Evolutionary conservation across 2,888 invertebrate genomes (phyloP), one percentile per base, ranked within the genome.

Genomic region (Crossocerus cetratus): DNA sequence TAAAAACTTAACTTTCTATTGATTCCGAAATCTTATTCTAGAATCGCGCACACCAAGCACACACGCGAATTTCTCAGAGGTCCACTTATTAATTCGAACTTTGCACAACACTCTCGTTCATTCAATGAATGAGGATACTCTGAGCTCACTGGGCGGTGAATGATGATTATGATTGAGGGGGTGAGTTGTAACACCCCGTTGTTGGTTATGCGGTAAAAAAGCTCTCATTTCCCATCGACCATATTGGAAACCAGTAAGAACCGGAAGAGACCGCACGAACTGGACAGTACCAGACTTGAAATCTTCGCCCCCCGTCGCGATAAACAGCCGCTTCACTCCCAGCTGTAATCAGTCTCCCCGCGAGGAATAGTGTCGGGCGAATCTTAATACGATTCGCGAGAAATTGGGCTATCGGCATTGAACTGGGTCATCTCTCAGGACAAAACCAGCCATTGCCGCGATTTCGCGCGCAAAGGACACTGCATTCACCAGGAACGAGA

Each of bases 251-350:
- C 73, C 44, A 23, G 69, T 74, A 42, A 59, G 21, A 74, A 58
- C 73, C 22, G 65, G 70, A 73, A 69, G 58, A 68, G 42, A 64
- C 44, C 4, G 61, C 16, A 3, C n/a, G 13, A 78, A 78, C 77
- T 64, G 72, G 81, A 74, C 22, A 21, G 16, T 67, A 74, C 78
- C 67, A 64, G 76, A 70, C 60, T 62, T 70, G 55, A 65, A 70
- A 65, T 77, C 64, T 66, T 66, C 72, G 61, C 65, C 62, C 44
- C 65, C 55, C 45, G 43, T 57, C 8, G 65, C 67, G 75, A 78
- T 71, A 74, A 76, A 72, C 49, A 49, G 23, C 20, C 62, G 18
- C 32, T 18, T 32, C n/a, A 21, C n/a, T 22, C 23, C 14, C 20
- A 20, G 58, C 56, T 54, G 61, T 69, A 74, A 68, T 68, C 63